These are phyloP conservation scores for Teinopalpus imperialis DNA, from an alignment of 2,888 invertebrate species.

Conservation along the genomic window DNA sequence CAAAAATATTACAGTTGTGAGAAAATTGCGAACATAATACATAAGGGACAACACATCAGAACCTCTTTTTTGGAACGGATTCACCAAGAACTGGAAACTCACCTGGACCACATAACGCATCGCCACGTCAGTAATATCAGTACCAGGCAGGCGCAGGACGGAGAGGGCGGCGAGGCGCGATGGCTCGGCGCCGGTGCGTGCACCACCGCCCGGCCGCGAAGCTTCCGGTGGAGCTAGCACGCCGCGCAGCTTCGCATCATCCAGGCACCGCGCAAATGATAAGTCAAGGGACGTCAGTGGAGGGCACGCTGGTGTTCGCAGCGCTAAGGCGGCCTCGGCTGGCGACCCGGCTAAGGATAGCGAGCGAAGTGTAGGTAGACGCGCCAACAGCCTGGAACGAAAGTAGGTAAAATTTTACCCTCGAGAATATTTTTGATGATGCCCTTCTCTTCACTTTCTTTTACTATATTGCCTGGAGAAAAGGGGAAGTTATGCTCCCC, in stretches of 20 bases:
- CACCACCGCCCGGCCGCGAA: slow-evolving; percentile 85
- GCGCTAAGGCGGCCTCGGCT: slow-evolving; percentile 89
- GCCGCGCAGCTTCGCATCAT: slow-evolving; percentile 92
- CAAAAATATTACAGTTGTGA: no score
- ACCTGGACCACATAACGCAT: slow-evolving; percentile 81
- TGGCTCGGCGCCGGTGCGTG: slow-evolving; percentile 65
- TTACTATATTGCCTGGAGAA: no score
- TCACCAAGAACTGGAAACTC: no score
- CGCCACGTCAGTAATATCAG: slow-evolving; percentile 94
- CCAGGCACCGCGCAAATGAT: slow-evolving; percentile 92
- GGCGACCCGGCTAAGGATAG: slow-evolving; percentile 90
- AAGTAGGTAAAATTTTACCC: no score
- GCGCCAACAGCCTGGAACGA: slow-evolving; percentile 84
- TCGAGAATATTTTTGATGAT: no score
- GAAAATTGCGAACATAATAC: no score
- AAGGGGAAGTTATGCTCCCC: no score
- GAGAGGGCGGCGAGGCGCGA: slow-evolving; percentile 86
- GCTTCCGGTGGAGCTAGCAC: slow-evolving; percentile 93
- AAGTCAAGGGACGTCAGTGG: slow-evolving; percentile 90
- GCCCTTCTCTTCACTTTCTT: no score
- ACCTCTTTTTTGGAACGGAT: no score
- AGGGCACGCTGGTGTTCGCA: slow-evolving; percentile 91
- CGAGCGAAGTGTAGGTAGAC: slow-evolving; percentile 91
- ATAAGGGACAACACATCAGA: no score
- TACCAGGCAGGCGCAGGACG: slow-evolving; percentile 90